Base-by-base conservation (phyloP, 1,140 invertebrate species). In the Microplitis mediator region DNA sequence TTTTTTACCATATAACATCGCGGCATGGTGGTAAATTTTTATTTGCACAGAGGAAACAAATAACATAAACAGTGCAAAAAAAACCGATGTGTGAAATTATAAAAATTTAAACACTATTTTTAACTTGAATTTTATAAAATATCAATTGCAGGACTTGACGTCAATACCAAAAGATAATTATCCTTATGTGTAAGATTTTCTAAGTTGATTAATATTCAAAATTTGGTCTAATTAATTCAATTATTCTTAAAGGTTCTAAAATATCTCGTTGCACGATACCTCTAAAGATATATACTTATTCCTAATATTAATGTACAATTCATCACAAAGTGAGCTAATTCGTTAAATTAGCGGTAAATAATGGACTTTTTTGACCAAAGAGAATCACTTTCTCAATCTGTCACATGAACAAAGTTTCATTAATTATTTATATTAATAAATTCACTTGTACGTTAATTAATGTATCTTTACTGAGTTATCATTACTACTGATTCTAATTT, bases 1-100 rank as follows among this genome's bases (percentile, higher is more conserved):
- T 89, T 89, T 81, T 89, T 89, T 71, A 89, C 88, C 88, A 89
- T 89, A 71, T 89, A 89, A 76, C 88, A 89, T 36, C 88, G 87
- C 73, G 88, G 88, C 88, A 89, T 87, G 66, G 83, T 85, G 78
- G 54, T 39, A 73, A 64, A 64, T 70, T 63, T 50, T 61, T 31
- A 31, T n/a, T 74, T 8, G 52, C 34, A 56, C 62, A 54, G 16
- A 39, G 39, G n/a, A 16, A 56, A 23, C 8, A 0, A 45, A 11
- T 3, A 45, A 45, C 39, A 11, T 45, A 11, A 45, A 45, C 8
- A 45, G 39, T 11, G 39, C 11, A 11, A 45, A 45, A 6, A 45
- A 45, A 45, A 9, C 5, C 11, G 6, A 45, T 3, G 8, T 45
- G 39, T 45, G 2, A 45, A 45, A 45, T 45, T 45, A 45, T 45